Base-by-base conservation (phyloP, 1,140 invertebrate genomes). In the Cryptotermes secundus region DNA sequence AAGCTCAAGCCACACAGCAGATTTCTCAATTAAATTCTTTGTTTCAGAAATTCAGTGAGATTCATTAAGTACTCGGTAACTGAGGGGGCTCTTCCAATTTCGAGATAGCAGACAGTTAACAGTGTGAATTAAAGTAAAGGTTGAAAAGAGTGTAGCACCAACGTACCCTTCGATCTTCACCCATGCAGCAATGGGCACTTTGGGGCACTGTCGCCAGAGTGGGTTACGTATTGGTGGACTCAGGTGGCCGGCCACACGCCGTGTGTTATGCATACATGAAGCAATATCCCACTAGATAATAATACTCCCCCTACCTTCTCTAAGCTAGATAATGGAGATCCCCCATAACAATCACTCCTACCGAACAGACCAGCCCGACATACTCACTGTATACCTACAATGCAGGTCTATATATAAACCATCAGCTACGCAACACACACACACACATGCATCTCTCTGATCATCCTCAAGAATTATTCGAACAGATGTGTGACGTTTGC, bases 221-320 rank as follows among this genome's bases (percentile, higher is more conserved):
- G 14, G 59, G 26, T 72, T 72, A 24, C 16, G 22, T 59, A 59
- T 59, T 16, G n/a, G 59, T 1, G 53, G 59, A n/a, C 26, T 72
- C 59, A 72, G 59, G 59, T 72, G 59, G 59, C 12, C 59, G 16
- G 19, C 19, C 45, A 31, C 26, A 16, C 59, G 31, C 26, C 26
- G 59, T 72, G 59, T 72, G 59, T 31, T 72, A 72, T 31, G 59
- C 59, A 72, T n/a, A 72, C 59, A 72, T 72, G n/a, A n/a, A 72
- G 59, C 59, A 72, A 31, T 72, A 72, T 72, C 26, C 14, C 59
- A n/a, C 26, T 31, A 72, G 59, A 72, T 31, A 72, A 72, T 72
- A 72, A 72, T 31, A n/a, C 59, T 14, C 26, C 59, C 26, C n/a
- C 59, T 72, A 26, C 59, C n/a, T 31, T 72, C 9, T 72, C 59